phyloP scores from a whole-genome alignment of 1,140 invertebrate species.

The Branchinecta lynchi region DNA sequence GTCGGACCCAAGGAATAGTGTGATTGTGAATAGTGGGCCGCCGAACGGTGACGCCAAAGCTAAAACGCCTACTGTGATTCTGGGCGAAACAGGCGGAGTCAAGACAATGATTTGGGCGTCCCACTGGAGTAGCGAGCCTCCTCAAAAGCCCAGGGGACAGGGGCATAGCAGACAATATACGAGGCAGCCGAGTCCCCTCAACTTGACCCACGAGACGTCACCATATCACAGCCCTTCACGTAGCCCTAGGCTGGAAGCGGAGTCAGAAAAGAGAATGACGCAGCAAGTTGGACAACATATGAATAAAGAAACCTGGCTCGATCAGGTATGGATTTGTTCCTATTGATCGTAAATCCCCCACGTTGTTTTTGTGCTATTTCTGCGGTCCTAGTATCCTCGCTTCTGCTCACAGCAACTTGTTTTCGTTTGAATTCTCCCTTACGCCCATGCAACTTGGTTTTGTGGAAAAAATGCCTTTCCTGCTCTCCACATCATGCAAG shows the following conservation, averaged over 20 bases:
- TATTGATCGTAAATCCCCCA: no score
- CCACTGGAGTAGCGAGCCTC: slow-evolving; percentile 17
- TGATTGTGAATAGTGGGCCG: not conserved
- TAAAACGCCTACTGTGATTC: slow-evolving; percentile 26
- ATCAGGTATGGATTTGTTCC: not conserved
- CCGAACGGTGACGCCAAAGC: slow-evolving; percentile 10
- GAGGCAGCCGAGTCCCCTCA: slow-evolving; percentile 60
- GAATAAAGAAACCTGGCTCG: not conserved
- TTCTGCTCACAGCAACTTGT: no score
- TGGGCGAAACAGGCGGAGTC: slow-evolving; percentile 29
- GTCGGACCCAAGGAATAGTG: not conserved
- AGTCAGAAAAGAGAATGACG: not conserved
- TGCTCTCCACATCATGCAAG: no score
- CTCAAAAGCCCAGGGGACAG: slow-evolving; percentile 8
- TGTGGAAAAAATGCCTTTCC: no score
- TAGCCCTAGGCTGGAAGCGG: not conserved
- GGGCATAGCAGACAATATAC: slow-evolving; percentile 39
- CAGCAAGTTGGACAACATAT: not conserved
- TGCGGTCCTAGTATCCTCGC: no score
- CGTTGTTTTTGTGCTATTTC: no score
- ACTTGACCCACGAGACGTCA: slow-evolving; percentile 45
- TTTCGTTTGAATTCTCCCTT: no score
- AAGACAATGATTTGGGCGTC: slow-evolving; percentile 30
- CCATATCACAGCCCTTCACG: not conserved
- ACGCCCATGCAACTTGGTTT: no score